Conservation (phyloP, 2,888 invertebrate genomes). For the Lacanobia oleracea region DNA sequence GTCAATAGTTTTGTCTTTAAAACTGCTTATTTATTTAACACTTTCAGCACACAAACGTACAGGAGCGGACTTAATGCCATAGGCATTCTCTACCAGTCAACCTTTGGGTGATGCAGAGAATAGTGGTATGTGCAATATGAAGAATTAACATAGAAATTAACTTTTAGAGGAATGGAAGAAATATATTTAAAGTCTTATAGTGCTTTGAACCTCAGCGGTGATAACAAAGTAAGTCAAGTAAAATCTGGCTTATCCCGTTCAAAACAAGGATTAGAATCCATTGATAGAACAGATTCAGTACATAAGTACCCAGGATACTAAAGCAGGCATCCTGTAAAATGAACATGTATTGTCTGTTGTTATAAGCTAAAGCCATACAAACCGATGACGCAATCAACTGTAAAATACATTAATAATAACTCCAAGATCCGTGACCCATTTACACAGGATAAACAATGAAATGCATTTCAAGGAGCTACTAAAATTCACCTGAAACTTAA, state of each 20-base stretch:
- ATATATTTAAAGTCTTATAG: neutral
- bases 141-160: too few relatives aligned
- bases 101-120: too few relatives aligned
- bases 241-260: neutral
- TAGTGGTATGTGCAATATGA: too few relatives aligned
- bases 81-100: too few relatives aligned
- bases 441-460: slow-evolving; percentile 31
- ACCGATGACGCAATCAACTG: slow-evolving; percentile 33
- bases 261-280: neutral
- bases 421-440: slow-evolving; percentile 41
- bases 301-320: neutral
- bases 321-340: neutral
- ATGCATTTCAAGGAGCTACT: slow-evolving; percentile 36
- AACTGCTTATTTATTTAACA: too few relatives aligned
- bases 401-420: slow-evolving; percentile 38
- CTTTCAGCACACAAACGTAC: too few relatives aligned
- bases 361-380: neutral
- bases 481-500: slow-evolving; percentile 32
- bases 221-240: too few relatives aligned
- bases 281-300: neutral
- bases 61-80: too few relatives aligned
- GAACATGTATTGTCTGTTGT: neutral
- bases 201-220: neutral
- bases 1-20: too few relatives aligned
- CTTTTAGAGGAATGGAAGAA: too few relatives aligned